Evolutionary conservation across 2,113 vertebrate genomes (phyloP).

Genomic region (Malaclemys terrapin): DNA sequence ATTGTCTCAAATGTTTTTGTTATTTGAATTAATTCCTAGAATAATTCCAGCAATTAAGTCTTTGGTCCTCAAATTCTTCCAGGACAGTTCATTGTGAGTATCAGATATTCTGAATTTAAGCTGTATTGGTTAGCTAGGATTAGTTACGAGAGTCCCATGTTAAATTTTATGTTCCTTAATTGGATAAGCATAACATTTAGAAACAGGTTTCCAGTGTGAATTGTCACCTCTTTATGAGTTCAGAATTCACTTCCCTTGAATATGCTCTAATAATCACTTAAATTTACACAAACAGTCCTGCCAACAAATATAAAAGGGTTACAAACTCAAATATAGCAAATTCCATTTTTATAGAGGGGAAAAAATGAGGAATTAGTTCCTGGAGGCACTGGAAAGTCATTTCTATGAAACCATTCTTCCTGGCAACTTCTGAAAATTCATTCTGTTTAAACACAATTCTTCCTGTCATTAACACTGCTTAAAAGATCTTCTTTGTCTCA

Average conservation of each 20-base stretch:
- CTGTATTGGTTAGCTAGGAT: neutral
- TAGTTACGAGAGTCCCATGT: neutral
- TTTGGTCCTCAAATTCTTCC: neutral
- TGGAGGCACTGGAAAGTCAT: neutral
- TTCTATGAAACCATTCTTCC: neutral
- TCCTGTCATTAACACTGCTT: neutral
- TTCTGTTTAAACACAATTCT: neutral
- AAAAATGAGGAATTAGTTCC: neutral
- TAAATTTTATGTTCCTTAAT: neutral
- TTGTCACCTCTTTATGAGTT: neutral
- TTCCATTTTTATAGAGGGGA: neutral
- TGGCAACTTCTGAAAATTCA: neutral
- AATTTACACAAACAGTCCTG: neutral
- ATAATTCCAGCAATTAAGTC: neutral
- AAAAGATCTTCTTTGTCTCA: neutral
- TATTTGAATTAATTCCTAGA: neutral
- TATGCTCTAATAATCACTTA: neutral
- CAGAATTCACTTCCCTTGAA: neutral
- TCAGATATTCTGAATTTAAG: neutral
- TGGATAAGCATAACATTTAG: neutral
- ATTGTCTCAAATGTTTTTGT: neutral
- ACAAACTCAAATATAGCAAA: neutral
- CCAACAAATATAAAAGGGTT: neutral
- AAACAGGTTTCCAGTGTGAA: neutral
- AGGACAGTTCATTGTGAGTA: neutral